Conservation (phyloP, 2,113 vertebrate species). For the Hyperopisus bebe region DNA sequence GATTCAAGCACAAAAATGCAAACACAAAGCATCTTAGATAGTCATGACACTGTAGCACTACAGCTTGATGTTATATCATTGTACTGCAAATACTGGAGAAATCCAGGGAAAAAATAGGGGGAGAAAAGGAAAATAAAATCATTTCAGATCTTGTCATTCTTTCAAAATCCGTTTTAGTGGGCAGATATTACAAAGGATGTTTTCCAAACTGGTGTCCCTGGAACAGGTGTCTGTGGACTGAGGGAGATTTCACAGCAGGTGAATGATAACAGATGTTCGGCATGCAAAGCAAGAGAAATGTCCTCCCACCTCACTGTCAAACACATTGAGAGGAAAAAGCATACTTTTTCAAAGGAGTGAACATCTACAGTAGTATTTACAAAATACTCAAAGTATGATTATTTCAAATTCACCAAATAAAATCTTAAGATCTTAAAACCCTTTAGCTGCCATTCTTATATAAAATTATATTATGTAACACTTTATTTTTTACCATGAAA, state of each 20-base stretch:
- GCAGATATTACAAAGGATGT: neutral
- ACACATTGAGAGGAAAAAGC: neutral
- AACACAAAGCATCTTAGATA: neutral
- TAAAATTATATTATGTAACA: neutral
- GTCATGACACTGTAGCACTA: neutral
- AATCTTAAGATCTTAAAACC: neutral
- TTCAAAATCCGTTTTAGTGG: neutral
- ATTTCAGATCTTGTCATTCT: neutral
- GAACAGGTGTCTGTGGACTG: slow-evolving; percentile 6
- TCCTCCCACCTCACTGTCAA: neutral
- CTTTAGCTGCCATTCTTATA: neutral
- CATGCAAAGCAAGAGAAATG: neutral
- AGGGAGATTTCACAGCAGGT: slow-evolving; percentile 20
- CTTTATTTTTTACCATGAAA: neutral
- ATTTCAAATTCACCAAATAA: neutral
- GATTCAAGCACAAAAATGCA: neutral
- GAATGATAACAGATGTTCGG: slow-evolving; percentile 16
- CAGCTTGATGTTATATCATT: neutral
- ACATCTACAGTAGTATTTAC: neutral
- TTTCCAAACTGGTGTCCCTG: neutral
- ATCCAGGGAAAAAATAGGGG: neutral
- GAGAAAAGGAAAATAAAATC: neutral
- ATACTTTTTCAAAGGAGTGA: neutral
- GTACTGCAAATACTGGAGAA: neutral
- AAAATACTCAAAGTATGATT: neutral